Base-by-base conservation (phyloP, 2,113 vertebrate species). In the Xiphorhynchus elegans region DNA sequence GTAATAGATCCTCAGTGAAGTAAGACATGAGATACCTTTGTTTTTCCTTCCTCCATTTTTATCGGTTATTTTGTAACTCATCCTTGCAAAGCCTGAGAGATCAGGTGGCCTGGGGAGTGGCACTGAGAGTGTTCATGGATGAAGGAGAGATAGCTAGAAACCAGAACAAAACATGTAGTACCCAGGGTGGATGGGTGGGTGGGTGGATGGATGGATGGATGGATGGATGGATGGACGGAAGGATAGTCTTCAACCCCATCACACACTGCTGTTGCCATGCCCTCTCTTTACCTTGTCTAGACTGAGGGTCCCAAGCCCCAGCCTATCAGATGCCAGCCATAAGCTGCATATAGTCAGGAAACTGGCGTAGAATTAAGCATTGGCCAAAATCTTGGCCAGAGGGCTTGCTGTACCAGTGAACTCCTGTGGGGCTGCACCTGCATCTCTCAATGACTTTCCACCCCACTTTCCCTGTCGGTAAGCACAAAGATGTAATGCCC, bases 61-160 rank as follows among this genome's bases (percentile, higher is more conserved):
- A 13, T 33, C 1, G 1, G 44, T 42, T 52, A 17, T 78, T 74
- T 94, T 79, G 44, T 74, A 90, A 40, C 17, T 82, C 17, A 7
- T 5, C 6, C 10, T 21, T 64, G 58, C 15, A 68, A 79, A 62
- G 31, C 0, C 1, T 37, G 42, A 37, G 63, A 17, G 46, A 62
- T 17, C 1, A 3, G 40, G 35, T 37, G 16, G 40, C 49, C 31
- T 1, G 0, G 9, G 17, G 9, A 6, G 0, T 15, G 7, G 14
- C 24, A 3, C 8, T 1, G 5, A 50, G 12, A 23, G 26, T 23
- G 5, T 55, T 72, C 10, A 6, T 10, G 17, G 33, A 4, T 26
- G 33, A 67, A 62, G 49, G 19, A 37, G 13, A 31, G 12, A 18
- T 4, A 56, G 17, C 46, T 74, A 50, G 40, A 77, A 89, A 67